phyloP scores from a whole-genome alignment of 2,797 vertebrate genomes.

The Zonotrichia albicollis region DNA sequence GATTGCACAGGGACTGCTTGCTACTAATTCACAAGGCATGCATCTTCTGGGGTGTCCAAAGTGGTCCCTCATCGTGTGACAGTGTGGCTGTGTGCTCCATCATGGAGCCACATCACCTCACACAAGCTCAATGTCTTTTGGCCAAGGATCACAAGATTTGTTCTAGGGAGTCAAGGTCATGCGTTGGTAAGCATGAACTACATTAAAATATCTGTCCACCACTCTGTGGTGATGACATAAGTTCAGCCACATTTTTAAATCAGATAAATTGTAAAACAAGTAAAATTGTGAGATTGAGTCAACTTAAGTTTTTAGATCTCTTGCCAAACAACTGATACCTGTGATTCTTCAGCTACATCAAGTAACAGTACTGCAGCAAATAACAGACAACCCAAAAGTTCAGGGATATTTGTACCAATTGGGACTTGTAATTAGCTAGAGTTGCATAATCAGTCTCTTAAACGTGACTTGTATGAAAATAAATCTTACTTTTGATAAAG shows the following conservation, averaged over 20 bases:
- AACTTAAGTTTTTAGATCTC: background rate
- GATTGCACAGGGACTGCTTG: background rate
- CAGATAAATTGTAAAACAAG: background rate
- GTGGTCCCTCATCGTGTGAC: fast-evolving
- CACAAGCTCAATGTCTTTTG: background rate
- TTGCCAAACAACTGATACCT: background rate
- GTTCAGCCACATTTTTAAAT: background rate
- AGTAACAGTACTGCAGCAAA: background rate
- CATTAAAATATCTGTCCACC: background rate
- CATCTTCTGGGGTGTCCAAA: background rate
- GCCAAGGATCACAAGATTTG: background rate
- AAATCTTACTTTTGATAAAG: background rate
- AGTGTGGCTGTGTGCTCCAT: background rate
- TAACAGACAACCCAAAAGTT: background rate
- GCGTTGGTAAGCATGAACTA: background rate
- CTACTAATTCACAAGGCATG: background rate
- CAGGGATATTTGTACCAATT: background rate
- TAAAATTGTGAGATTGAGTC: background rate
- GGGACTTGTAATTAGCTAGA: background rate
- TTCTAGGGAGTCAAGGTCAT: background rate
- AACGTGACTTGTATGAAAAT: background rate
- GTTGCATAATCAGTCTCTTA: background rate
- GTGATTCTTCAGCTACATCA: background rate
- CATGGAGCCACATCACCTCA: background rate
- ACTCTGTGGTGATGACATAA: background rate